phyloP scores from a whole-genome alignment of 2,113 vertebrate genomes.

The Meriones unguiculatus region DNA sequence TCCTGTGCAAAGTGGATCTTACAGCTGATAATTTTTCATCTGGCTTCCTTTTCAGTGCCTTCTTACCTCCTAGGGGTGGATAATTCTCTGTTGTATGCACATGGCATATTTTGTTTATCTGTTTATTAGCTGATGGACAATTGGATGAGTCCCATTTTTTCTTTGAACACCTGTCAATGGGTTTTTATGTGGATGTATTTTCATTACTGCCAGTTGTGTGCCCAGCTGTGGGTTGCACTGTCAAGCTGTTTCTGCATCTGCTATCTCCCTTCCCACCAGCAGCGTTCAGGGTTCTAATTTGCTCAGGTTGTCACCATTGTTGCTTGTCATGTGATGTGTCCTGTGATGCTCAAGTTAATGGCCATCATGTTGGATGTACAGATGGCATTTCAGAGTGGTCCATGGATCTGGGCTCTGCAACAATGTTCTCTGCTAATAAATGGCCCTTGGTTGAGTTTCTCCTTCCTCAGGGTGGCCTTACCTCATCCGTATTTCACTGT shows the following conservation, averaged over 20 bases:
- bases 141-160: not conserved
- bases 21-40: not conserved
- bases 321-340: not conserved
- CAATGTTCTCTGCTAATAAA: not conserved
- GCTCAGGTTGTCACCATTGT: not conserved
- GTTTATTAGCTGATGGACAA: not conserved
- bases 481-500: not conserved
- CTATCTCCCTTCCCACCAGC: not conserved
- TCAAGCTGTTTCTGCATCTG: fast-evolving
- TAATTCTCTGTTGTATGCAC: not conserved
- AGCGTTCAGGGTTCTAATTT: not conserved
- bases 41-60: not conserved
- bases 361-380: not conserved
- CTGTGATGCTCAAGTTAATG: not conserved
- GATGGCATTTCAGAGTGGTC: not conserved
- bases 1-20: not conserved
- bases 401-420: not conserved
- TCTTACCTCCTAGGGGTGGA: not conserved
- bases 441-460: not conserved
- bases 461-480: not conserved
- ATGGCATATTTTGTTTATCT: not conserved
- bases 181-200: not conserved
- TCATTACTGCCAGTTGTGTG: not conserved
- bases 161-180: not conserved
- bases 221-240: too few species aligned